phyloP scores from a whole-genome alignment of 2,888 invertebrate species.

The Cataglyphis altisquamis region DNA sequence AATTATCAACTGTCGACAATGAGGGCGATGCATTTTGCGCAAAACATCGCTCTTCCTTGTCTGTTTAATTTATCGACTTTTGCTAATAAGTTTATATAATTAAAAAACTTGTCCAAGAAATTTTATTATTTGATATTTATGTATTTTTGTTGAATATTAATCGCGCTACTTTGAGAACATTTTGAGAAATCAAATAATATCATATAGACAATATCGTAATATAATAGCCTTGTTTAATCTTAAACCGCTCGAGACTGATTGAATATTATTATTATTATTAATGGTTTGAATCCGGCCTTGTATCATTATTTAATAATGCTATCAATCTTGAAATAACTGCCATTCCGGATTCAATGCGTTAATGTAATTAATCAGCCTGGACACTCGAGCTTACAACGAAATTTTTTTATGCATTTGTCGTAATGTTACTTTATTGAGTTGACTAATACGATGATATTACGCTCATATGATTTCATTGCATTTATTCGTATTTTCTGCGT shows the following conservation, averaged over 20 bases:
- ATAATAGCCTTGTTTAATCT: background rate
- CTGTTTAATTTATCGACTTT: background rate
- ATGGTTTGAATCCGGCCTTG: constrained; percentile 28
- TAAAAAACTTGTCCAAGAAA: constrained; percentile 12
- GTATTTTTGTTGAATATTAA: constrained; percentile 29
- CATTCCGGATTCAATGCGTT: constrained; percentile 35
- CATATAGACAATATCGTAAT: background rate
- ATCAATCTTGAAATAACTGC: constrained; percentile 36
- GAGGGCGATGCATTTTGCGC: background rate
- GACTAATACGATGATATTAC: background rate
- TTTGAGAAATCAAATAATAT: background rate
- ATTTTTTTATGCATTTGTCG: background rate
- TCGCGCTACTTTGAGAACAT: background rate
- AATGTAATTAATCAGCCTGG: constrained; percentile 20
- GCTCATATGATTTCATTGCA: constrained; percentile 26
- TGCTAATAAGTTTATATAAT: background rate
- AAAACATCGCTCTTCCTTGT: background rate
- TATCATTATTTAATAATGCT: constrained; percentile 28
- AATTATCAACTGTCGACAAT: constrained; percentile 19
- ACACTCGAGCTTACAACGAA: background rate
- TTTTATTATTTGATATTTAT: constrained; percentile 18
- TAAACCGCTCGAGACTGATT: constrained; percentile 30
- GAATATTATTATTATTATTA: constrained; percentile 7
- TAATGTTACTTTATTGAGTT: background rate
- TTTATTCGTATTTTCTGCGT: constrained; percentile 1